Evolutionary conservation across 2,113 vertebrate genomes (phyloP), one percentile per base, ranked within the genome.

Genomic region (Diglossa brunneiventris): DNA sequence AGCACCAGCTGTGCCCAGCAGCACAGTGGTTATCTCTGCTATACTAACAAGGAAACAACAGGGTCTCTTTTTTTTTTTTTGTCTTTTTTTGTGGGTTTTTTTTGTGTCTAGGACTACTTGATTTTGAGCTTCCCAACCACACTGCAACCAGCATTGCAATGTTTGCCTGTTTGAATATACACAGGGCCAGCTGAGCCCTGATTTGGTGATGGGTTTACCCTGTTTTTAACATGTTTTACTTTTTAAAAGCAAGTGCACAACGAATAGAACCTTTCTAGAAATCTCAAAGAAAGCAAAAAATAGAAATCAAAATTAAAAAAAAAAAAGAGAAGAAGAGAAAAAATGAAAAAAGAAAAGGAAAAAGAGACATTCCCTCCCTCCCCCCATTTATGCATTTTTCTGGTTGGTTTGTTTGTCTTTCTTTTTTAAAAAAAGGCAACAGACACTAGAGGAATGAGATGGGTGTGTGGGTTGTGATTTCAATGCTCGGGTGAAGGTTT

Each of bases 391-490:
- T 92, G 90, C 75, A 94, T 96, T 96, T 79, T 97, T 94, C 96
- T 76, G 78, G 49, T 95, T 97, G 70, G 88, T 97, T 95, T 73
- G 91, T 96, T 96, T 84, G 87, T 94, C 97, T 94, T 93, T 96
- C 31, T 91, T 95, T 92, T 97, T 93, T 97, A 79, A 93, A 98
- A 97, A 98, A 98, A 98, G 98, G 98, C 97, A 98, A 99, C 98
- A 99, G 98, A 98, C 98, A 99, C 98, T 98, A 98, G 98, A 99
- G 98, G 98, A 98, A 98, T 98, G 99, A 98, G 98, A 97, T 97
- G 97, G 97, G 97, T 97, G 97, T 52, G 93, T 84, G 92, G 31
- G 88, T n/a, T 52, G 90, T 97, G 86, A 92, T 95, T 93, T 97
- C 97, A 92, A 98, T 97, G 98, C 97, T 98, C 53, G 90, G 97